These are phyloP conservation scores for Micrasema minimum DNA, from an alignment of 1,140 invertebrate species.

Conservation along the genomic window DNA sequence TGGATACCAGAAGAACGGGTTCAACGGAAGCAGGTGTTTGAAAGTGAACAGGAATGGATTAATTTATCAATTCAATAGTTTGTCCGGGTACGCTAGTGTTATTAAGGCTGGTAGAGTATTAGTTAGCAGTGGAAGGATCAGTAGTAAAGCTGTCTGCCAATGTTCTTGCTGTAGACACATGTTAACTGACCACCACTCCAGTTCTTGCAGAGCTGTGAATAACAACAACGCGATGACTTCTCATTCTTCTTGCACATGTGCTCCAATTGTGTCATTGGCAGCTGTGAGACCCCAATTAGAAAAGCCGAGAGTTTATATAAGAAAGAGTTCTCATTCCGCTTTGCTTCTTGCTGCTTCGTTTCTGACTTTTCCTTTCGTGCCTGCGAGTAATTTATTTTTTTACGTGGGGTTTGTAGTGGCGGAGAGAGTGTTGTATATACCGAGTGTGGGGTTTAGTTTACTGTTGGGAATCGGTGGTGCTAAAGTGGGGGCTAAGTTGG, in stretches of 20 bases:
- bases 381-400: slow-evolving; percentile 93
- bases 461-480: slow-evolving; percentile 81
- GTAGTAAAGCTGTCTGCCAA: slow-evolving; percentile 58
- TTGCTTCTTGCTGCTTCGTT: slow-evolving; percentile 78
- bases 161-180: slow-evolving; percentile 68
- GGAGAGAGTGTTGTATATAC: slow-evolving; percentile 93
- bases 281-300: slow-evolving; percentile 56
- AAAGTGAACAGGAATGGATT: slow-evolving; percentile 51
- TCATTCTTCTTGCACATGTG: slow-evolving; percentile 61
- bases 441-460: slow-evolving; percentile 95
- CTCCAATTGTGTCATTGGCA: slow-evolving; percentile 46
- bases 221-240: slow-evolving; percentile 69
- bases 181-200: slow-evolving; percentile 67
- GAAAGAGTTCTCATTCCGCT: slow-evolving; percentile 63
- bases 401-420: slow-evolving; percentile 98
- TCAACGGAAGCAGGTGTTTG: slow-evolving; percentile 44
- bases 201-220: slow-evolving; percentile 66
- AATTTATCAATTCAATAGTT: slow-evolving; percentile 50
- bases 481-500: slow-evolving; percentile 66
- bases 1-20: slow-evolving; percentile 42
- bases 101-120: slow-evolving; percentile 49
- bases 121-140: slow-evolving; percentile 45
- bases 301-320: slow-evolving; percentile 55
- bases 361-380: slow-evolving; percentile 90
- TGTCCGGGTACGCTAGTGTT: slow-evolving; percentile 49